Evolutionary conservation across 1,140 invertebrate genomes (phyloP), one percentile per base, ranked within the genome.

Genomic region (Bombus ignitus): DNA sequence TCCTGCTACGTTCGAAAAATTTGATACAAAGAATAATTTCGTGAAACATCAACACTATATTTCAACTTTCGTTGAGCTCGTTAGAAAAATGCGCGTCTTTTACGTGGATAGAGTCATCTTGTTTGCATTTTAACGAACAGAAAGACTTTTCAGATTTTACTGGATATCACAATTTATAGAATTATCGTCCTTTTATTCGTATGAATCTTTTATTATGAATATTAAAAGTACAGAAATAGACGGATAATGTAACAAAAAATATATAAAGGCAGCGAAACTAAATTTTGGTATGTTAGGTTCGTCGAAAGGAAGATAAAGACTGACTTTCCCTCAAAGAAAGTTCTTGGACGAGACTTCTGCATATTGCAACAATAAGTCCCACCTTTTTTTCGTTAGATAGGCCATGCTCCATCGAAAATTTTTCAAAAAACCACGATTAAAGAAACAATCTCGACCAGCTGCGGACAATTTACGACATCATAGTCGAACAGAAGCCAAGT

Each of bases 371-470:
- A 35, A 35, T 13, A 10, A 13, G 12, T 47, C n/a, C 13, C 39
- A 9, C 5, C 39, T n/a, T 44, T 32, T 25, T 25, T 15, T 22
- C 1, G 10, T 1, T 32, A 25, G 18, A 2, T 25, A 3, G 10
- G 9, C 12, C 47, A 22, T 6, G n/a, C 37, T 42, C 39, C 32
- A n/a, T 5, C 10, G 25, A 42, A 37, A 37, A 79, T 39, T 22
- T 42, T 13, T 32, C 18, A 25, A n/a, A 39, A 39, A 44, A 68
- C 65, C 22, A 22, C 82, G 79, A 79, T 79, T 72, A 42, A n/a
- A 28, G 22, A 47, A 84, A 35, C 47, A 42, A n/a, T 37, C 22
- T 12, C 22, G 35, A 10, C 28, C 35, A n/a, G 65, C 62, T 42
- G 37, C 9, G 25, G 28, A 22, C 6, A 32, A 73, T 42, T 32